Base-by-base conservation (phyloP, 2,888 invertebrate species). In the Diaprepes abbreviatus region DNA sequence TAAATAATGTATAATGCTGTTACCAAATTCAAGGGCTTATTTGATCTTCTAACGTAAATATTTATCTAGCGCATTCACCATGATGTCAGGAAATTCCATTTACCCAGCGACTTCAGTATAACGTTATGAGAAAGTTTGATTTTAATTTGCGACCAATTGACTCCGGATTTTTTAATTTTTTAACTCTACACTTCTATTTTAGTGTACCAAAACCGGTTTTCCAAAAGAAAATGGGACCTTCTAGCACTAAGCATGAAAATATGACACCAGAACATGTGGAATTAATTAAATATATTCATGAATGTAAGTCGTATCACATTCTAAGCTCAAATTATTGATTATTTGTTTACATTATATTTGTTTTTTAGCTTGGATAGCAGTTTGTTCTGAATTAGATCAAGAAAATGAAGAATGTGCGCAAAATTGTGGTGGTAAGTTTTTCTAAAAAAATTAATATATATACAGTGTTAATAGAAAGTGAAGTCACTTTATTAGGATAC, bases 181-280 rank as follows among this genome's bases (percentile, higher is more conserved):
- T 16, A 64, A 59, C 45, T 28, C 6, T 28, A 59, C 16, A 54
- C 38, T 71, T 65, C 54, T 67, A 43, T 74, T 73, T 81, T 85
- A 93, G 93, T 83, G 90, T 91, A 84, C 93, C 94, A 58, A 93
- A 92, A 82, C 94, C 93, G 76, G 91, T 92, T 77, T 95, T 94
- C 84, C 91, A 94, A 84, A 89, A 81, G 73, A 79, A 79, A 71
- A 58, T 71, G 9, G 48, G 76, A 38, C 54, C 75, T 57, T 88
- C 83, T 84, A 88, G 87, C 77, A 80, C 86, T 83, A 84, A 89
- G 83, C 83, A 89, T 74, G 57, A 90, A 81, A 85, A 85, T 55
- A 88, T 91, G 73, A 88, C 89, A 68, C 94, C 94, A 64, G 92
- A 94, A 79, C 94, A 95, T 81, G 93, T 94, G 81, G 94, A 94